These are phyloP conservation scores for Tyrophagus putrescentiae DNA, from an alignment of 1,140 invertebrate species.

Conservation along the genomic window DNA sequence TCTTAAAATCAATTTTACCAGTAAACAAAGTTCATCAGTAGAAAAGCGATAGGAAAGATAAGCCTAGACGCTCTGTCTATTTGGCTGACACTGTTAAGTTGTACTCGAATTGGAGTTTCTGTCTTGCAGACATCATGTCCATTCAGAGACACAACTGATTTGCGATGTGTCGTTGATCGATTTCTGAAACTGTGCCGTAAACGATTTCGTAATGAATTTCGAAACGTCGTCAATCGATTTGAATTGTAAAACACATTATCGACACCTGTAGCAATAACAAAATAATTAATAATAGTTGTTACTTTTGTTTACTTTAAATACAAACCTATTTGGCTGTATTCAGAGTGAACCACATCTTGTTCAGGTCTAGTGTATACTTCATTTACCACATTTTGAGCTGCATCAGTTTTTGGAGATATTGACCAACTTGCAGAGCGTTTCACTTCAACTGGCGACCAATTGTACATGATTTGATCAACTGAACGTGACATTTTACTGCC, in stretches of 20 bases:
- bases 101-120: constrained; percentile 12
- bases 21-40: constrained; percentile 60
- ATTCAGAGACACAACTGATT: not conserved
- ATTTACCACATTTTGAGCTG: too few relatives aligned
- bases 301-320: too few relatives aligned
- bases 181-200: not conserved
- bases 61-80: constrained; percentile 56
- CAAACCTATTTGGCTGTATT: too few relatives aligned
- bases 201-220: constrained; percentile 8
- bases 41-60: constrained; percentile 56
- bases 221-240: not conserved
- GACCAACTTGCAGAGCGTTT: constrained; percentile 7
- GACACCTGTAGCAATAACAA: too few relatives aligned
- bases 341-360: too few relatives aligned
- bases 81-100: constrained; percentile 56
- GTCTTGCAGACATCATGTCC: not conserved
- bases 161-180: not conserved
- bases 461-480: not conserved
- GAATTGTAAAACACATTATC: not conserved
- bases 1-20: too few relatives aligned
- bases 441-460: not conserved
- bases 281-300: too few relatives aligned
- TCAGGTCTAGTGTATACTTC: too few relatives aligned
- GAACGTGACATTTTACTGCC: constrained; percentile 14
- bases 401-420: too few relatives aligned